Evolutionary conservation across 2,888 invertebrate species (phyloP).

Genomic region (Drosophila antonietae): DNA sequence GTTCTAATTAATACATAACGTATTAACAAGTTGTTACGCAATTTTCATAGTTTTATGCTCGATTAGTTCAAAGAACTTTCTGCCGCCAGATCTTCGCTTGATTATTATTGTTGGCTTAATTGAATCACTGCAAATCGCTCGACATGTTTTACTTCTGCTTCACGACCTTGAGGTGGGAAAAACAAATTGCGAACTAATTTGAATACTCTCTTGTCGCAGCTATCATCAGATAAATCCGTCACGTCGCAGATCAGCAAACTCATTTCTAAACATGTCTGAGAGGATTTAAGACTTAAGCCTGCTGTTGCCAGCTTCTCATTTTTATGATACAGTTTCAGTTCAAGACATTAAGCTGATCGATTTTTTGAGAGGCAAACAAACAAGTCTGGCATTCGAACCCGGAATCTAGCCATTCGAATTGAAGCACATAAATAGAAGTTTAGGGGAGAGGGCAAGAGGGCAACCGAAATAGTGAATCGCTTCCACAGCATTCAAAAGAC

Average conservation of each 20-base stretch:
- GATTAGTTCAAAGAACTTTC: constrained; percentile 56
- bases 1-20: constrained; percentile 59
- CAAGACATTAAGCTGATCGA: constrained; percentile 48
- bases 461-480: constrained; percentile 30
- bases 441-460: background rate
- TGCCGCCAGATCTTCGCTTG: constrained; percentile 19
- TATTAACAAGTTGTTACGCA: constrained; percentile 57
- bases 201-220: constrained; percentile 15
- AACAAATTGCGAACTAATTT: constrained; percentile 45
- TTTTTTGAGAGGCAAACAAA: constrained; percentile 46
- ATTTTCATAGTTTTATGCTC: constrained; percentile 19
- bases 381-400: constrained; percentile 53
- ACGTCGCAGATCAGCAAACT: background rate
- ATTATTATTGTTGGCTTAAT: constrained; percentile 37
- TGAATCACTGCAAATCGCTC: constrained; percentile 31
- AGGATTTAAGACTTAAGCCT: background rate
- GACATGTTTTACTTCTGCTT: constrained; percentile 35
- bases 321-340: constrained; percentile 19
- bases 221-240: constrained; percentile 14
- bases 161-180: constrained; percentile 38
- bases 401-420: constrained; percentile 60
- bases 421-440: constrained; percentile 59
- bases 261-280: background rate
- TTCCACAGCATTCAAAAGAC: constrained; percentile 19
- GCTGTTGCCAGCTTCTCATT: background rate